Percentiles rank a stretch among this genome's conserved stretches.
phyloP scores from a whole-genome alignment of 2,888 invertebrate genomes.

The Drosophila nigricruria region DNA sequence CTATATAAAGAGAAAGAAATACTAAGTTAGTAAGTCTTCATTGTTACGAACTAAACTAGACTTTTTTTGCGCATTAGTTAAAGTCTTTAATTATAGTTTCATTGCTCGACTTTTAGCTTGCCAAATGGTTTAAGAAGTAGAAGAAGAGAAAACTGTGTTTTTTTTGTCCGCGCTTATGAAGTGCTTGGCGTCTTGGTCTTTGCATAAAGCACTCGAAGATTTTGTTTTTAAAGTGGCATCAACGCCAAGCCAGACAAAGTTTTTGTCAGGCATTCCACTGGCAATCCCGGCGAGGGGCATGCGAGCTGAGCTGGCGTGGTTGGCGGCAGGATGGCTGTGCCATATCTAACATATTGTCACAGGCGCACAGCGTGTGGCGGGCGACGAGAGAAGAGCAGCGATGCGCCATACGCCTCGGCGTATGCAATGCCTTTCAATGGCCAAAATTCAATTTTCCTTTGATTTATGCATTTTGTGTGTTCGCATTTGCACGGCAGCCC shows the following conservation, averaged over 20 bases:
- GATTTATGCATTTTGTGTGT: slow-evolving; percentile 72
- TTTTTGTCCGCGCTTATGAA: slow-evolving; percentile 32
- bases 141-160: not conserved
- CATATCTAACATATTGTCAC: slow-evolving; percentile 44
- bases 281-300: slow-evolving; percentile 6
- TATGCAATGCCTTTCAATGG: slow-evolving; percentile 60
- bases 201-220: slow-evolving; percentile 59
- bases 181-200: slow-evolving; percentile 37
- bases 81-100: slow-evolving; percentile 13
- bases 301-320: no score
- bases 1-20: not conserved
- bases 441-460: slow-evolving; percentile 74
- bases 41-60: not conserved
- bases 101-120: slow-evolving; percentile 22
- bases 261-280: slow-evolving; percentile 34
- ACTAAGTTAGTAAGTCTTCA: not conserved
- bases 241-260: slow-evolving; percentile 61
- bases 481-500: slow-evolving; percentile 53
- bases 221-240: slow-evolving; percentile 68
- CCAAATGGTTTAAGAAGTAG: not conserved
- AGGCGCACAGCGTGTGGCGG: slow-evolving; percentile 48
- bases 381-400: not conserved
- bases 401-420: slow-evolving; percentile 29
- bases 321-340: slow-evolving; percentile 1
- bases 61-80: not conserved